A percentile compares a stretch with the other conserved stretches of the same genome.
These are phyloP conservation scores for Drosophila atripex DNA, from an alignment of 2,888 invertebrate species.

Conservation along the genomic window DNA sequence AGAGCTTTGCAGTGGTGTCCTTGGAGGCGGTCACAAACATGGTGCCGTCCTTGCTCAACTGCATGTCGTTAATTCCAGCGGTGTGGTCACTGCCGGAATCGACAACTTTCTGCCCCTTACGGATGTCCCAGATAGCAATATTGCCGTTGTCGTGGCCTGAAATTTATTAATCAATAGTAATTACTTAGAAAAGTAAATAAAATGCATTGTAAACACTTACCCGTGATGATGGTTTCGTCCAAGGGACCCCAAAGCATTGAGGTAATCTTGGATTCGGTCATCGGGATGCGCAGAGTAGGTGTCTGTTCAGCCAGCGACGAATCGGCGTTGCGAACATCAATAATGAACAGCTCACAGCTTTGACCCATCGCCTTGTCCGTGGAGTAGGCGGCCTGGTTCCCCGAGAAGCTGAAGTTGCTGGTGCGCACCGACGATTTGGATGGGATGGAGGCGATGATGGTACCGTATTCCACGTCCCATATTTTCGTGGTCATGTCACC, in stretches of 20 bases:
- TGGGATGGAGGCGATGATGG: conserved; percentile 90
- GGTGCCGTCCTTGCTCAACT: conserved; percentile 94
- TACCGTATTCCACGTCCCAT: conserved; percentile 96
- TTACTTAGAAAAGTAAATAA: background rate
- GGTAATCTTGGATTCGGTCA: conserved; percentile 93
- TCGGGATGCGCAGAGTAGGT: conserved; percentile 91
- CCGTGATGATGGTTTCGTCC: conserved; percentile 95
- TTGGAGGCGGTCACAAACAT: conserved; percentile 99
- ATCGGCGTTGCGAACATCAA: conserved; percentile 92
- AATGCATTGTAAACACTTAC: conserved; percentile 42
- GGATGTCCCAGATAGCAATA: conserved; percentile 96
- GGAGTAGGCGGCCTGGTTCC: conserved; percentile 95
- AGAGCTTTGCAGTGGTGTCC: conserved; percentile 97
- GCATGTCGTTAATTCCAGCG: conserved; percentile 97
- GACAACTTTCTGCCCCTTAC: conserved; percentile 91
- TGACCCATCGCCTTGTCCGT: conserved; percentile 97
- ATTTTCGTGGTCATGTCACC: conserved; percentile 96
- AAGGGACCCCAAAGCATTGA: conserved; percentile 97
- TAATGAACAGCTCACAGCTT: conserved; percentile 94
- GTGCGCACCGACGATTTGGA: conserved; percentile 96
- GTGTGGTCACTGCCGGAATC: conserved; percentile 92
- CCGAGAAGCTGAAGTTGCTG: conserved; percentile 95
- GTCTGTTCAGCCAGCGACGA: conserved; percentile 88
- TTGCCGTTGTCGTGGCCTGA: conserved; percentile 95
- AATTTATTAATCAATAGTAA: background rate